These are phyloP conservation scores for Vombatus ursinus DNA, from an alignment of 2,113 vertebrate species.

Conservation along the genomic window DNA sequence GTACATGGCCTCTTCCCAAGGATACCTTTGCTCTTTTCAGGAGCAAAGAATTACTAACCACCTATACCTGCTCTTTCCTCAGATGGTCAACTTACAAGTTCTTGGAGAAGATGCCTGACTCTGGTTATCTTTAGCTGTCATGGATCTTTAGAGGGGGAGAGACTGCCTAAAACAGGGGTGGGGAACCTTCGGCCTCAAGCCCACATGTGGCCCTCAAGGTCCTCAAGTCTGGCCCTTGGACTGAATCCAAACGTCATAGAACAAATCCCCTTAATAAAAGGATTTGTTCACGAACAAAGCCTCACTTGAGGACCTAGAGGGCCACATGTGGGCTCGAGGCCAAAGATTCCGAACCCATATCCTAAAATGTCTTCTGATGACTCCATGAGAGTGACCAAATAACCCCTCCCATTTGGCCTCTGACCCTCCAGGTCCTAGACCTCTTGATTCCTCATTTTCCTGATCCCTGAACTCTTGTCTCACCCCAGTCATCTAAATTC, in stretches of 20 bases:
- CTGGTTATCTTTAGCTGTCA: constrained; percentile 58
- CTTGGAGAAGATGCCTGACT: constrained; percentile 45
- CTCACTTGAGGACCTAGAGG: no score
- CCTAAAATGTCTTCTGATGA: no score
- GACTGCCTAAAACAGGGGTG: neutral
- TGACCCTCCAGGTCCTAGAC: neutral
- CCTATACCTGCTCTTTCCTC: neutral
- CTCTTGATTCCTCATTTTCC: neutral
- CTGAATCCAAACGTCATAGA: no score
- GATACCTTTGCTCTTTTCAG: neutral
- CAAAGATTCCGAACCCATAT: no score
- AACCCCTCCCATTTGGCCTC: no score
- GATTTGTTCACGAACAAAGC: no score
- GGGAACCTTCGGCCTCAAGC: no score
- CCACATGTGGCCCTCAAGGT: no score
- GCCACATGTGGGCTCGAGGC: no score
- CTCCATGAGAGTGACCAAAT: no score
- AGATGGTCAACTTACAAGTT: neutral
- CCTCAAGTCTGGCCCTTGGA: no score
- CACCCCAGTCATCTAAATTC: neutral
- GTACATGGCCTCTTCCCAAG: neutral
- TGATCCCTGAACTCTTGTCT: neutral
- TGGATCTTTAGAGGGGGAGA: neutral
- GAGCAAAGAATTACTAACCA: neutral
- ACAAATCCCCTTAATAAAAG: no score